Percentiles rank a stretch among this genome's conserved stretches.
Conservation (phyloP, 2,888 invertebrate species). For the Nemotelus pantherinus region DNA sequence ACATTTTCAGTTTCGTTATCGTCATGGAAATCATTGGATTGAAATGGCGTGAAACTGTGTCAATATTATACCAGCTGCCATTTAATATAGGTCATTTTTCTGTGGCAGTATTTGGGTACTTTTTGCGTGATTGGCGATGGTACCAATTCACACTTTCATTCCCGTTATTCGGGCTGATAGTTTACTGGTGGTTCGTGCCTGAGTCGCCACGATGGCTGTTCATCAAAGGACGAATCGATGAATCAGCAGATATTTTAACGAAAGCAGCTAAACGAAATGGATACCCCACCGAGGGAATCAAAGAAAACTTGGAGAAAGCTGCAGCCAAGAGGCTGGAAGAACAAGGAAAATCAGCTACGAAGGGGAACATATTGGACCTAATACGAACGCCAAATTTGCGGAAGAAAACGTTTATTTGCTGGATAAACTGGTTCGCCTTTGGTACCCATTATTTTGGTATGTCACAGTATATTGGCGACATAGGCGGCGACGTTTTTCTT, state of each 20-base stretch:
- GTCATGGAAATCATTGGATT: constrained; percentile 66
- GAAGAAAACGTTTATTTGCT: constrained; percentile 76
- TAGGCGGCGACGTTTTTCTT: constrained; percentile 82
- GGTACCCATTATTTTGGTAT: constrained; percentile 90
- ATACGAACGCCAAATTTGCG: constrained; percentile 77
- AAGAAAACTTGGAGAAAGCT: constrained; percentile 62
- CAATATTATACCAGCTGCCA: constrained; percentile 72
- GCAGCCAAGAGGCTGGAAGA: constrained; percentile 61
- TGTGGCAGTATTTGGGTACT: constrained; percentile 70
- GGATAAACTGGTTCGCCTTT: constrained; percentile 84
- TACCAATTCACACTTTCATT: constrained; percentile 73
- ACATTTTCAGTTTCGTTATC: constrained; percentile 68
- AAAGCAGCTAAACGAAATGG: constrained; percentile 71
- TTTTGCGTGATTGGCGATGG: constrained; percentile 70
- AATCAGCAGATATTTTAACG: constrained; percentile 72
- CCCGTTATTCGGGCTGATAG: constrained; percentile 69
- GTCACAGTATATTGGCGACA: constrained; percentile 83
- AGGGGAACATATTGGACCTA: constrained; percentile 71
- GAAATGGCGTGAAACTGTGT: constrained; percentile 59
- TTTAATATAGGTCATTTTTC: constrained; percentile 73
- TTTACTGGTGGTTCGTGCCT: constrained; percentile 75
- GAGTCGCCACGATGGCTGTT: constrained; percentile 85
- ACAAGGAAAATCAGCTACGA: constrained; percentile 58
- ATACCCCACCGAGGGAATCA: constrained; percentile 67
- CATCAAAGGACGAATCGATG: constrained; percentile 71